phyloP scores from a whole-genome alignment of 2,113 vertebrate genomes.

The Helogale parvula region DNA sequence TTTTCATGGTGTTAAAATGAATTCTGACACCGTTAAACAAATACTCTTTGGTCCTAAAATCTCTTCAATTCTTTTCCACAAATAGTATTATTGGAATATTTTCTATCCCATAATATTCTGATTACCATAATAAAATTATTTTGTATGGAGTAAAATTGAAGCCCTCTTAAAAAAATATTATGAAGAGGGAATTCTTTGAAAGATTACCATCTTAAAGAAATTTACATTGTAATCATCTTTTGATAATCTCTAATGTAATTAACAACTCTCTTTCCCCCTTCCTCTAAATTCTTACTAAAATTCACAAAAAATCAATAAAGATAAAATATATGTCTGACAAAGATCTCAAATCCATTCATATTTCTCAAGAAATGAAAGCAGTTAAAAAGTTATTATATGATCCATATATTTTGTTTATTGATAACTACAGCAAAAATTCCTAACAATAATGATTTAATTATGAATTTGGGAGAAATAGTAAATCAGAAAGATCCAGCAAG shows the following conservation, averaged over 20 bases:
- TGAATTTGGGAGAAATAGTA: not conserved
- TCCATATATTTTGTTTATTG: not conserved
- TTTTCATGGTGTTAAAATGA: slow-evolving; percentile 79
- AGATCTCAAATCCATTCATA: not conserved
- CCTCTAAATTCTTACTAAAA: not conserved
- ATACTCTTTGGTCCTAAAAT: slow-evolving; percentile 70
- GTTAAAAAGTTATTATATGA: not conserved
- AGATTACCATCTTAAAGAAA: not conserved
- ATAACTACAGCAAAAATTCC: not conserved
- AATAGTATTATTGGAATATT: not conserved
- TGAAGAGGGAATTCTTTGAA: not conserved
- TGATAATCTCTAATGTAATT: not conserved
- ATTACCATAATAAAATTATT: not conserved
- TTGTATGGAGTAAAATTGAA: not conserved
- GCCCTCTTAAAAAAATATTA: not conserved
- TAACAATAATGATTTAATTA: not conserved
- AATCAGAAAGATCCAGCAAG: not conserved
- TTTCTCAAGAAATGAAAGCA: not conserved
- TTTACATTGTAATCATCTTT: not conserved
- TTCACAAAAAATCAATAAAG: not conserved
- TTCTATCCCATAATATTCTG: not conserved
- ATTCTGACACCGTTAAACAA: slow-evolving; percentile 81
- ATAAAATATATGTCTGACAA: not conserved
- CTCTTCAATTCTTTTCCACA: not conserved
- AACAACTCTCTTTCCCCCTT: not conserved